Conservation (phyloP, 64 coral and sea anemone genomes). For the Orbicella faveolata region DNA sequence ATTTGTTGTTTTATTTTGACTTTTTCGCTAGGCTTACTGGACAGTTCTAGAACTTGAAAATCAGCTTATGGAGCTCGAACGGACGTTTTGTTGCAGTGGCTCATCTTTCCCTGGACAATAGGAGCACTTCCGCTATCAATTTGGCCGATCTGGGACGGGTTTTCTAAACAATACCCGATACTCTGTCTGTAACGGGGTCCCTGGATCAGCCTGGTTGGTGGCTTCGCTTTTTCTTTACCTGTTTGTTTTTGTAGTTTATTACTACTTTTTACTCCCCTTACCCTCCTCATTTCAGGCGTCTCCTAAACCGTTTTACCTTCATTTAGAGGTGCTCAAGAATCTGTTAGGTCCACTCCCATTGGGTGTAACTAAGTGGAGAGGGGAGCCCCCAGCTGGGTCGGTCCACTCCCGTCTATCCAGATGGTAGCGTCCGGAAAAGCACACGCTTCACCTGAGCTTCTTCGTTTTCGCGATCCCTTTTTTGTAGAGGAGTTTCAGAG, state of each 20-base stretch:
- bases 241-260: background rate
- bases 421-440: background rate
- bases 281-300: background rate
- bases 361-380: background rate
- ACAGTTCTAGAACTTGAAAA: too few species aligned
- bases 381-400: slow-evolving; percentile 6
- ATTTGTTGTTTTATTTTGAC: too few species aligned
- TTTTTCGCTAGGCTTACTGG: too few species aligned
- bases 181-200: slow-evolving; percentile 21
- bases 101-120: too few species aligned
- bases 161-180: slow-evolving; percentile 28
- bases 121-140: background rate
- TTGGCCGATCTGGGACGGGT: slow-evolving; percentile 20
- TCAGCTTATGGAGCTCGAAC: too few species aligned
- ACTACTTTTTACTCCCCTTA: background rate
- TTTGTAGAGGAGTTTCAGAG: too few species aligned
- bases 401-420: slow-evolving; percentile 10
- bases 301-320: background rate
- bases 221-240: background rate
- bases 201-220: slow-evolving; percentile 24
- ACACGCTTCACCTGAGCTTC: background rate
- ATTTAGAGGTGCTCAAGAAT: background rate
- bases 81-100: too few species aligned
- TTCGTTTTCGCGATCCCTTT: slow-evolving; percentile 21
- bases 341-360: slow-evolving; percentile 6